Evolutionary conservation across 1,140 invertebrate genomes (phyloP).

Genomic region (Leguminivora glycinivorella): DNA sequence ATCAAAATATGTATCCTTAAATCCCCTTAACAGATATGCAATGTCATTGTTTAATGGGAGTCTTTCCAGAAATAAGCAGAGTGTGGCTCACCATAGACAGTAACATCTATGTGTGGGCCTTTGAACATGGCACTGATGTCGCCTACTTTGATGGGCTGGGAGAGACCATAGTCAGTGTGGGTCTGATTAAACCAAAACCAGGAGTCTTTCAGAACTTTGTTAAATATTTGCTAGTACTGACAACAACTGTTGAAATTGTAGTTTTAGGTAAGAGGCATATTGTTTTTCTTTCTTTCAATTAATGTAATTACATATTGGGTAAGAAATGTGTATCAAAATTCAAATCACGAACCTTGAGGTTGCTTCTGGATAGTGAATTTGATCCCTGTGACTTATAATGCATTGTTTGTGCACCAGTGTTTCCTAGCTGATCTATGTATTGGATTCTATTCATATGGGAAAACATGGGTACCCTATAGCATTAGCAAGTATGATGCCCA

Average conservation of each 20-base stretch:
- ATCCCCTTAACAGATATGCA: constrained; percentile 87
- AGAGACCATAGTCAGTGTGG: constrained; percentile 93
- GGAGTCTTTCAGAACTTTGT: constrained; percentile 94
- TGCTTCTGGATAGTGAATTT: no score
- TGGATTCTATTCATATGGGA: no score
- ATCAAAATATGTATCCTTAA: constrained; percentile 40
- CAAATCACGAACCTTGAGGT: no score
- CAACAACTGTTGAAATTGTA: constrained; percentile 95
- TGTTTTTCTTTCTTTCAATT: constrained; percentile 55
- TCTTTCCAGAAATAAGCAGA: constrained; percentile 96
- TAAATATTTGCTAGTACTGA: constrained; percentile 93
- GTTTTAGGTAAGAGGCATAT: constrained; percentile 88
- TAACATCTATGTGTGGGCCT: constrained; percentile 98
- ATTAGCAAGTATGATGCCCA: no score
- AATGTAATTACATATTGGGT: neutral
- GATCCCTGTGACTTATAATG: no score
- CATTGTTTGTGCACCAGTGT: no score
- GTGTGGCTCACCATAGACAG: constrained; percentile 99
- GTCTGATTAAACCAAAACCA: constrained; percentile 90
- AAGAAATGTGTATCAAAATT: no score
- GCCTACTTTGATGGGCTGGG: constrained; percentile 96
- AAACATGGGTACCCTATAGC: no score
- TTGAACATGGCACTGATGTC: constrained; percentile 93
- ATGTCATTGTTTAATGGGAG: constrained; percentile 96
- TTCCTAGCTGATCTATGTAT: no score